These are phyloP conservation scores for Hymenopus coronatus DNA, from an alignment of 2,888 invertebrate genomes.

Conservation along the genomic window DNA sequence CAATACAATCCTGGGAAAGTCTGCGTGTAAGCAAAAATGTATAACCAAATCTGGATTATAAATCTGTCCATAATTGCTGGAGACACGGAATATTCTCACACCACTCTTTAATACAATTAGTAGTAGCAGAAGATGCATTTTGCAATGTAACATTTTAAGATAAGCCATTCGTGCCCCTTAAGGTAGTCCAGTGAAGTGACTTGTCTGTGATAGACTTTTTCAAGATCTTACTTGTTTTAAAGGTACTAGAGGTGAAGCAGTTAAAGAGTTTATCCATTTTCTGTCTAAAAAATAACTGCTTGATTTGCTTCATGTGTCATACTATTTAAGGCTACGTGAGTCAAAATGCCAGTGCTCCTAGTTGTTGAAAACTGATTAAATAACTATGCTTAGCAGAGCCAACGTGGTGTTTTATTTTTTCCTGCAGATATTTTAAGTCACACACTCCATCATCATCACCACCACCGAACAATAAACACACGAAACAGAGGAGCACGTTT, in stretches of 20 bases:
- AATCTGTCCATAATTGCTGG: not conserved
- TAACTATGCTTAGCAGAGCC: too few relatives aligned
- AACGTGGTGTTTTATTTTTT: too few relatives aligned
- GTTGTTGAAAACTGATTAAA: too few relatives aligned
- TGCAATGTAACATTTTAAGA: not conserved
- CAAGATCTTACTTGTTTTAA: not conserved
- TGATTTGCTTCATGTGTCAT: not conserved
- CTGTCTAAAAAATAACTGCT: conserved; percentile 4
- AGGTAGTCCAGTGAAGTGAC: not conserved
- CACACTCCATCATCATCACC: too few relatives aligned
- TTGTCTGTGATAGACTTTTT: not conserved
- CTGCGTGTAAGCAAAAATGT: conserved; percentile 11
- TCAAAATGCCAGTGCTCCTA: too few relatives aligned
- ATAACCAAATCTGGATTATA: not conserved
- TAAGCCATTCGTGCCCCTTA: not conserved
- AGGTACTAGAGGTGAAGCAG: not conserved
- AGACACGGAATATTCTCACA: conserved; percentile 4
- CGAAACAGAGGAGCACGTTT: too few relatives aligned
- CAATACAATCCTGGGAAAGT: conserved; percentile 20
- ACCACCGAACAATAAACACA: too few relatives aligned
- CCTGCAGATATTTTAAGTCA: too few relatives aligned
- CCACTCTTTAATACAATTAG: too few relatives aligned
- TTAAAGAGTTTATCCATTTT: conserved; percentile 15
- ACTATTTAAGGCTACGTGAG: too few relatives aligned
- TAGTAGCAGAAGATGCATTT: not conserved